Conservation (phyloP, 2,888 invertebrate species). For the Pristionchus arcanus region DNA sequence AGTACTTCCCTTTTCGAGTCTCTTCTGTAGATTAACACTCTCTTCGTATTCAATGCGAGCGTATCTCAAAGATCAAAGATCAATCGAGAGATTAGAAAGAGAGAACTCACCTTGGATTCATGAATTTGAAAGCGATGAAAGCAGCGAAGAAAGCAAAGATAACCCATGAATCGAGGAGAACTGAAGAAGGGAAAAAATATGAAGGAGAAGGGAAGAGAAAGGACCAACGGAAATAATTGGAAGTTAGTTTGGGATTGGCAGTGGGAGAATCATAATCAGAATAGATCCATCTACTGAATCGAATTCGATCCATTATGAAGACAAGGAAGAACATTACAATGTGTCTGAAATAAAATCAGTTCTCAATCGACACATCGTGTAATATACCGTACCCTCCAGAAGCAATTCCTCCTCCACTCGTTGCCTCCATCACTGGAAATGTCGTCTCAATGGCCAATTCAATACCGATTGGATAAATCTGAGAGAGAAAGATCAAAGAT, state of each 20-base stretch:
- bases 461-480: constrained; percentile 39
- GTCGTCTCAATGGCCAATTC: constrained; percentile 45
- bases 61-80: constrained; percentile 5
- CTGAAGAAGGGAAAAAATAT: background rate
- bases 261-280: background rate
- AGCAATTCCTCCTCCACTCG: constrained; percentile 37
- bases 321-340: constrained; percentile 28
- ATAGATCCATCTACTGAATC: background rate
- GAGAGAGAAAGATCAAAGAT: background rate
- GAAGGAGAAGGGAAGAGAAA: background rate
- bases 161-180: constrained; percentile 6
- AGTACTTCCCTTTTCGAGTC: constrained; percentile 4
- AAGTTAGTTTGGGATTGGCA: background rate
- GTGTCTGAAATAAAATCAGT: constrained; percentile 37
- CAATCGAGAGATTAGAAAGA: background rate
- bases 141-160: background rate
- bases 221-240: constrained; percentile 3
- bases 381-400: constrained; percentile 23
- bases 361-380: background rate
- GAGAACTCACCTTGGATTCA: constrained; percentile 37
- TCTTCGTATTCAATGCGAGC: constrained; percentile 14
- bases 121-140: constrained; percentile 19
- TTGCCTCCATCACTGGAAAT: constrained; percentile 42
- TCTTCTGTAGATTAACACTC: constrained; percentile 21
- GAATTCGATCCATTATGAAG: background rate